A percentile compares a stretch with the other conserved stretches of the same genome.
phyloP scores from a whole-genome alignment of 2,797 vertebrate genomes.

The Huso huso region DNA sequence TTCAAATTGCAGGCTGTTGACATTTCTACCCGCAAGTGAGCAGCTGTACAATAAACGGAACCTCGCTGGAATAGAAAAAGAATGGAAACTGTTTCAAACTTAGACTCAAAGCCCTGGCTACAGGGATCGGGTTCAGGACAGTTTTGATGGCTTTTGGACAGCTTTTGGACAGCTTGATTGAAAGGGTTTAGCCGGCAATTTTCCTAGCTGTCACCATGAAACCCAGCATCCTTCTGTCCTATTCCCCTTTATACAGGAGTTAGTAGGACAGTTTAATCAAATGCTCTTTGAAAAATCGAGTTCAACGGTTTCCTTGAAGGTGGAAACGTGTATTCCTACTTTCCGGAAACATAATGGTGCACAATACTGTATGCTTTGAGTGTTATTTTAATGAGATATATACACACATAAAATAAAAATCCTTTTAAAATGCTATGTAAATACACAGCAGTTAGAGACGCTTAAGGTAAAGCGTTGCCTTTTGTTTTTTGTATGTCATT shows the following conservation, averaged over 20 bases:
- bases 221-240: not conserved
- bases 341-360: no score
- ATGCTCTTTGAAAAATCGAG: not conserved
- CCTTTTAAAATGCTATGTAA: conserved; percentile 1
- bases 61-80: not conserved
- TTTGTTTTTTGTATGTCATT: no score
- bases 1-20: conserved; percentile 9
- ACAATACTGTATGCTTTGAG: no score
- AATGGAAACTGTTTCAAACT: not conserved
- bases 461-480: no score
- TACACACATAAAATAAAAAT: not conserved
- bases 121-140: not conserved
- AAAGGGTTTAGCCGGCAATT: not conserved
- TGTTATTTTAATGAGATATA: no score
- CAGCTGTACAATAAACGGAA: conserved; percentile 4
- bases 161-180: not conserved
- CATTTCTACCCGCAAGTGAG: conserved; percentile 11
- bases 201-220: not conserved
- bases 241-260: not conserved
- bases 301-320: not conserved
- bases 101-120: not conserved
- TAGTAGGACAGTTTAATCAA: conserved; percentile 1
- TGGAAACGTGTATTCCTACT: not conserved
- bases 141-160: conserved; percentile 1
- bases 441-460: not conserved